Conservation (phyloP, 2,888 invertebrate genomes). For the Monopis laevigella region DNA sequence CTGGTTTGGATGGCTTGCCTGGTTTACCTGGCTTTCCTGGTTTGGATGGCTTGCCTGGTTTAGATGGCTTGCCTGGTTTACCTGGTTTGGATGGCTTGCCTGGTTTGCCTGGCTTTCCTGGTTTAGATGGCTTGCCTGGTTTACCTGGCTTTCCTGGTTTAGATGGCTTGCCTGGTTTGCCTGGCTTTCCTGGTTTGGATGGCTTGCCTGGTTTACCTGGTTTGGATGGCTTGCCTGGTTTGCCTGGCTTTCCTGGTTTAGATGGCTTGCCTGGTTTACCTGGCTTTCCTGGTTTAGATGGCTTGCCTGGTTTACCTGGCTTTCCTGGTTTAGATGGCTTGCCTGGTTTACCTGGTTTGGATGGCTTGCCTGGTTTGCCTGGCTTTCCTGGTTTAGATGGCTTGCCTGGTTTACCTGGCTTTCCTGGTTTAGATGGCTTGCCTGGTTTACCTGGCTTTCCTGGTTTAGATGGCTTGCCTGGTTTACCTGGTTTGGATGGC, state of each 20-base stretch:
- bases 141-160: slow-evolving; percentile 25
- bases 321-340: slow-evolving; percentile 1
- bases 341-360: slow-evolving; percentile 8
- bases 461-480: slow-evolving; percentile 9
- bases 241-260: slow-evolving; percentile 12
- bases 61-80: slow-evolving; percentile 25
- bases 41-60: slow-evolving; percentile 22
- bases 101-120: slow-evolving; percentile 22
- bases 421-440: background rate
- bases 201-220: slow-evolving; percentile 15
- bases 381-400: slow-evolving; percentile 16
- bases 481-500: slow-evolving; percentile 9
- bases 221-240: slow-evolving; percentile 13
- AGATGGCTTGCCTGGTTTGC: slow-evolving; percentile 18
- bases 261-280: slow-evolving; percentile 16
- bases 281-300: slow-evolving; percentile 18
- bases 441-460: slow-evolving; percentile 2
- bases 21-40: slow-evolving; percentile 21
- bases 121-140: slow-evolving; percentile 6
- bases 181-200: slow-evolving; percentile 13
- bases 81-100: slow-evolving; percentile 23
- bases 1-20: slow-evolving; percentile 8
- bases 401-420: slow-evolving; percentile 1
- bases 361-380: slow-evolving; percentile 20
- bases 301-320: slow-evolving; percentile 14